Evolutionary conservation across 2,888 invertebrate genomes (phyloP).

Genomic region (Chrysotoxum bicinctum): DNA sequence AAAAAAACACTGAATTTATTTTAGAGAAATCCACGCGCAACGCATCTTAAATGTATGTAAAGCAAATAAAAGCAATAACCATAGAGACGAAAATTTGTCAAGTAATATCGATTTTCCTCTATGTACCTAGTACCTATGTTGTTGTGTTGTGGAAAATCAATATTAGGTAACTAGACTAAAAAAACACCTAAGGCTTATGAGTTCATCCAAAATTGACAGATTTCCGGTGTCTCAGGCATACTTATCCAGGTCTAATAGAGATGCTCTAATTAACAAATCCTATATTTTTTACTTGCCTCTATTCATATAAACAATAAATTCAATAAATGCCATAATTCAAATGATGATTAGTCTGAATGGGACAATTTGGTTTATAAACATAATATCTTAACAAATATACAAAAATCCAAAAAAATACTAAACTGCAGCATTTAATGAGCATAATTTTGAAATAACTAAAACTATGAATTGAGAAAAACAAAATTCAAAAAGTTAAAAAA

Average conservation of each 20-base stretch:
- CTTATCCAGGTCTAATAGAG: not conserved
- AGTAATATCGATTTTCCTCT: not conserved
- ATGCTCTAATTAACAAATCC: not conserved
- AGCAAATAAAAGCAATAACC: not conserved
- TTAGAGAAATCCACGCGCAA: not conserved
- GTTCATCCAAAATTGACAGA: not conserved
- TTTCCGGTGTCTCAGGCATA: not conserved
- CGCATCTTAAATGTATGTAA: not conserved
- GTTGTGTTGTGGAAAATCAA: slow-evolving; percentile 1
- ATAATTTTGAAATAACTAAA: not conserved
- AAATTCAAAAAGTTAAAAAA: not conserved
- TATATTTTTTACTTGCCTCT: not conserved
- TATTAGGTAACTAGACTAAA: not conserved
- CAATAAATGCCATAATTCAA: not conserved
- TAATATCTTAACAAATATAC: not conserved
- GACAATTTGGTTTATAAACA: not conserved
- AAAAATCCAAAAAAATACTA: not conserved
- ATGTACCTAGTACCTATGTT: not conserved
- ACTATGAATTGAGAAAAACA: not conserved
- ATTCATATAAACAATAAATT: not conserved
- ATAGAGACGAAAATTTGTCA: slow-evolving; percentile 5
- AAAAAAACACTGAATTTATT: not conserved
- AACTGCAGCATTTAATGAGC: not conserved
- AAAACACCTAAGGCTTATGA: not conserved
- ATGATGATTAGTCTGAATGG: not conserved